Evolutionary conservation across 1,140 invertebrate species (phyloP).

Genomic region (Phymorhynchus buccinoides): DNA sequence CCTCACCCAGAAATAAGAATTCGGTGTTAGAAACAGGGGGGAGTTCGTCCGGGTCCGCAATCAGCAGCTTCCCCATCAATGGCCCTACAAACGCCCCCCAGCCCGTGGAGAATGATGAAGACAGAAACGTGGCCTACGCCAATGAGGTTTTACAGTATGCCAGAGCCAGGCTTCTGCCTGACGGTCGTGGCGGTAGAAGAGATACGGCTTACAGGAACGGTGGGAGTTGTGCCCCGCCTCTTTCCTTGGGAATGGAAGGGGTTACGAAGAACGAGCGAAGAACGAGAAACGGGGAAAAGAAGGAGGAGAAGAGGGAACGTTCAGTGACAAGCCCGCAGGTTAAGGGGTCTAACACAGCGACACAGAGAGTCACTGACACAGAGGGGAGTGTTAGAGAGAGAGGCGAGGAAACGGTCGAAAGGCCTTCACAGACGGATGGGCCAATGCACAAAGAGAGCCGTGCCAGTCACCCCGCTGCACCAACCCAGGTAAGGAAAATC

Average conservation of each 20-base stretch:
- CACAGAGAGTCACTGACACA: not conserved
- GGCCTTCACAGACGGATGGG: no score
- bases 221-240: no score
- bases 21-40: not conserved
- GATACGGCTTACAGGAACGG: no score
- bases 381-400: not conserved
- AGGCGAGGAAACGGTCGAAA: not conserved
- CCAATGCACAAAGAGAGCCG: no score
- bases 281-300: not conserved
- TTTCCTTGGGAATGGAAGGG: no score
- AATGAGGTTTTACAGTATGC: not conserved
- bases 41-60: not conserved
- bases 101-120: no score
- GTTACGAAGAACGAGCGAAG: not conserved
- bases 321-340: not conserved
- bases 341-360: not conserved
- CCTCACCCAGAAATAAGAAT: not conserved
- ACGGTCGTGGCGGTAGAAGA: no score
- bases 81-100: not conserved
- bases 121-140: not conserved
- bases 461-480: no score
- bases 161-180: not conserved
- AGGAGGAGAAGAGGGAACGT: not conserved
- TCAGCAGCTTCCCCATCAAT: not conserved
- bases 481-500: no score